Evolutionary conservation across 2,797 vertebrate genomes (phyloP).

Genomic region (Notolepis coatsorum): DNA sequence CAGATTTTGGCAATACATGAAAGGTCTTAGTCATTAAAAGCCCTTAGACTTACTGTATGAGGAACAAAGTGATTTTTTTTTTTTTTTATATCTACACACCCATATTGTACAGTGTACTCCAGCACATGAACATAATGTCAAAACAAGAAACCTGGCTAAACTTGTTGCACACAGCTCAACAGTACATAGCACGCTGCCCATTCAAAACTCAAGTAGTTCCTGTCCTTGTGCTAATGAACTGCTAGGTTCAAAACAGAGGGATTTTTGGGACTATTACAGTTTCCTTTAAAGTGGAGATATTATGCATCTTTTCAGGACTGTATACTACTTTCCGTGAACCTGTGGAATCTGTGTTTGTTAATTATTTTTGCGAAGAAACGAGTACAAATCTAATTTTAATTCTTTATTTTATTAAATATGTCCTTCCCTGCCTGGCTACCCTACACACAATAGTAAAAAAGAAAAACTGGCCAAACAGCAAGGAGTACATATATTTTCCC

Average conservation of each 20-base stretch:
- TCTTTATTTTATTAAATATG: too few species aligned
- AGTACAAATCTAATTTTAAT: too few species aligned
- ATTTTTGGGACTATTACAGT: too few species aligned
- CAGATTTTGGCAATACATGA: neutral
- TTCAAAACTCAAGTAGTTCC: constrained; percentile 16
- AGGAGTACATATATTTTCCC: too few species aligned
- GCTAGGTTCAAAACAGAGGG: neutral
- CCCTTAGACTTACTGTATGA: neutral
- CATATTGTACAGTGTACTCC: constrained; percentile 33
- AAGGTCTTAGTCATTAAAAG: neutral
- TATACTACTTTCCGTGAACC: too few species aligned
- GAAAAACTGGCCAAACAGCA: too few species aligned
- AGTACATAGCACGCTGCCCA: constrained; percentile 38
- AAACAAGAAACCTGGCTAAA: constrained; percentile 31
- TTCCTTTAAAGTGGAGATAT: too few species aligned
- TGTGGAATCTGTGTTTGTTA: too few species aligned
- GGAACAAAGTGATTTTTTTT: constrained; percentile 26
- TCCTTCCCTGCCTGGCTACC: too few species aligned
- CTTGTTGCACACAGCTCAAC: constrained; percentile 46
- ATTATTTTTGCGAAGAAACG: too few species aligned
- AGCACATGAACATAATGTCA: constrained; percentile 17
- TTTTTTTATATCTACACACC: constrained; percentile 1
- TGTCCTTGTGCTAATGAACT: constrained; percentile 13
- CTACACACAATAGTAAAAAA: too few species aligned
- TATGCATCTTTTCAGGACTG: too few species aligned